Percentiles rank a stretch among this genome's conserved stretches.
These are phyloP conservation scores for Glaucidium brasilianum DNA, from an alignment of 2,113 vertebrate genomes.

Conservation along the genomic window DNA sequence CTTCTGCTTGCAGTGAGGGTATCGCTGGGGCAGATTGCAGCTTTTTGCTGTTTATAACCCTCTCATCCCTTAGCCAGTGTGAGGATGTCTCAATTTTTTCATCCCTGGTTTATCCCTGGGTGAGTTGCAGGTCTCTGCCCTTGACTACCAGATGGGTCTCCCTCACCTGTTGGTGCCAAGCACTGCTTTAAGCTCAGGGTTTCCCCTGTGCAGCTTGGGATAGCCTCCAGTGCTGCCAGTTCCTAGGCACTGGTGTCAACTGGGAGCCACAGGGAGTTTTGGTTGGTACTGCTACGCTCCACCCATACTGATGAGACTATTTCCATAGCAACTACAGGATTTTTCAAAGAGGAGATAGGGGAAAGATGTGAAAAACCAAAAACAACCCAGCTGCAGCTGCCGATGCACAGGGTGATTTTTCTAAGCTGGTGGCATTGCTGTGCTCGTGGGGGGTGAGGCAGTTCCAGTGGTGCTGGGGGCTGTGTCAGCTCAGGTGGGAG, in stretches of 20 bases:
- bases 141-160: not conserved
- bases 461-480: not conserved
- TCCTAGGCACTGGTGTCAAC: not conserved
- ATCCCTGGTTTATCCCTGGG: not conserved
- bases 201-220: not conserved
- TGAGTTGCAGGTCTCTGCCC: not conserved
- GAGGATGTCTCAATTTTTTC: not conserved
- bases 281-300: not conserved
- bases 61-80: not conserved
- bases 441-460: rapidly evolving
- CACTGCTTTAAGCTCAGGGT: not conserved
- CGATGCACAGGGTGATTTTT: not conserved
- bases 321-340: constrained; percentile 60
- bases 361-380: not conserved
- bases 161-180: not conserved
- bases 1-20: not conserved
- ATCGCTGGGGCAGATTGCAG: not conserved
- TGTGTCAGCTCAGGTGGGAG: not conserved
- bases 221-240: not conserved
- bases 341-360: not conserved
- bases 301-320: constrained; percentile 61
- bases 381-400: not conserved
- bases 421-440: not conserved
- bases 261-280: constrained; percentile 5
- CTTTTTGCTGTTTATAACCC: not conserved